A percentile compares a stretch with the other conserved stretches of the same genome.
Conservation (phyloP, 2,113 vertebrate species). For the Sebastes schlegelii region DNA sequence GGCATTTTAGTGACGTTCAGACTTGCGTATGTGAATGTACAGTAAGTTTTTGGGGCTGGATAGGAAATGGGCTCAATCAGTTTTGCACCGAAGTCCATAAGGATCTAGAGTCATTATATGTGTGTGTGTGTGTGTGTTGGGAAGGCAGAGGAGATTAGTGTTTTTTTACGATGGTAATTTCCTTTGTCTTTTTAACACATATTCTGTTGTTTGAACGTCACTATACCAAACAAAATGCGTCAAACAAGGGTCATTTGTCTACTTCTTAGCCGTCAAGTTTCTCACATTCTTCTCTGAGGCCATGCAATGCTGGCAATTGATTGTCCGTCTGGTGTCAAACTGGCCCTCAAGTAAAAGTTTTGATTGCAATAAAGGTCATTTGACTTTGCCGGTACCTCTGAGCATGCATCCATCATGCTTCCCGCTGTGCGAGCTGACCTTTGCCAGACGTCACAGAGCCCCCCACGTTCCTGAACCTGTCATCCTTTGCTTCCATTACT, state of each 20-base stretch:
- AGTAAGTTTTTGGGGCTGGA: slow-evolving; percentile 37
- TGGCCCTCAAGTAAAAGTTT: slow-evolving; percentile 59
- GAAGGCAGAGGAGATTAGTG: background rate
- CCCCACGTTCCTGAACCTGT: slow-evolving; percentile 19
- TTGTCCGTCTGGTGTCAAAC: slow-evolving; percentile 24
- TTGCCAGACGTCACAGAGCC: slow-evolving; percentile 43
- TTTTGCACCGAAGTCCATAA: slow-evolving; percentile 38
- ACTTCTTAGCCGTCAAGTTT: slow-evolving; percentile 1
- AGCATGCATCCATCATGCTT: slow-evolving; percentile 70
- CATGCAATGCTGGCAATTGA: slow-evolving; percentile 23
- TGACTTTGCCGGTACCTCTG: slow-evolving; percentile 48
- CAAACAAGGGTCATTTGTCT: background rate
- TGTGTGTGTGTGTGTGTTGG: slow-evolving; percentile 7
- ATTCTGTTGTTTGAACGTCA: background rate
- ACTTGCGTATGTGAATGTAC: slow-evolving; percentile 42
- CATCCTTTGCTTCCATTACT: slow-evolving; percentile 63
- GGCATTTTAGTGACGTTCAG: slow-evolving; percentile 64
- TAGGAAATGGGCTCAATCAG: slow-evolving; percentile 41
- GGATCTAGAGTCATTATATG: slow-evolving; percentile 48
- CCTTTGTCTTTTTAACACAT: background rate
- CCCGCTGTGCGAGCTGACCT: slow-evolving; percentile 67
- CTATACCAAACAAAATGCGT: background rate
- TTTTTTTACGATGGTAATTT: background rate
- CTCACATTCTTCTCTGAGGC: slow-evolving; percentile 4
- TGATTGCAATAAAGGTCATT: slow-evolving; percentile 71